Conservation (phyloP, 2,113 vertebrate species). For the Phycodurus eques region DNA sequence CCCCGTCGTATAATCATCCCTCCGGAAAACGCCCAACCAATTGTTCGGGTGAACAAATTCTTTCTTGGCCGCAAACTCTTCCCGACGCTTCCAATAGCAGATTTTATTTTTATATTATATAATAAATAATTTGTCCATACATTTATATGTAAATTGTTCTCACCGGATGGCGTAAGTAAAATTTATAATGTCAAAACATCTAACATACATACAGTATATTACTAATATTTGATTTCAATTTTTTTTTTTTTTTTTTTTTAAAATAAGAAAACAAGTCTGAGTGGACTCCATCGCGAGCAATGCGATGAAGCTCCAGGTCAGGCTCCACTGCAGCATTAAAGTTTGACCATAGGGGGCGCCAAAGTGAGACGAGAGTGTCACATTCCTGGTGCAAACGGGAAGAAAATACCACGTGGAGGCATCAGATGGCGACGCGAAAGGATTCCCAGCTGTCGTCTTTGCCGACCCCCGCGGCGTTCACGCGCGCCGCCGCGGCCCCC, state of each 20-base stretch:
- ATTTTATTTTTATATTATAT: conserved; percentile 64
- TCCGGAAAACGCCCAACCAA: neutral
- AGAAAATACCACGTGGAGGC: neutral
- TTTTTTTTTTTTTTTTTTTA: neutral
- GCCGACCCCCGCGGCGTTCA: conserved; percentile 52
- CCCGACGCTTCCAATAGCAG: conserved; percentile 22
- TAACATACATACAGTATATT: conserved; percentile 6
- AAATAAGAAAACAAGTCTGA: neutral
- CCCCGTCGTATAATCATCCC: neutral
- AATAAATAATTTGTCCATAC: conserved; percentile 78
- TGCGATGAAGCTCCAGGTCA: neutral
- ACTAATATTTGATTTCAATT: conserved; percentile 6
- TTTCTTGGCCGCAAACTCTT: neutral
- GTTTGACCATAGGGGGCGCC: conserved; percentile 37
- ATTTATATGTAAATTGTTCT: conserved; percentile 54
- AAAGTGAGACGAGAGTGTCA: conserved; percentile 13
- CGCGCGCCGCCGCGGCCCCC: conserved; percentile 14
- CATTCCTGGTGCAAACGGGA: neutral
- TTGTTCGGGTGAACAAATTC: neutral
- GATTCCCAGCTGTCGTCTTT: conserved; percentile 83
- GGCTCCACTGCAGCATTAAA: neutral
- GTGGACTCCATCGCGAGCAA: neutral
- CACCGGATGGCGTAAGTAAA: conserved; percentile 27
- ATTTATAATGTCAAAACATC: conserved; percentile 37
- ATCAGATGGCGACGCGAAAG: conserved; percentile 74